Evolutionary conservation across 2,113 vertebrate genomes (phyloP), one percentile per base, ranked within the genome.

Genomic region (Dicerorhinus sumatrensis): DNA sequence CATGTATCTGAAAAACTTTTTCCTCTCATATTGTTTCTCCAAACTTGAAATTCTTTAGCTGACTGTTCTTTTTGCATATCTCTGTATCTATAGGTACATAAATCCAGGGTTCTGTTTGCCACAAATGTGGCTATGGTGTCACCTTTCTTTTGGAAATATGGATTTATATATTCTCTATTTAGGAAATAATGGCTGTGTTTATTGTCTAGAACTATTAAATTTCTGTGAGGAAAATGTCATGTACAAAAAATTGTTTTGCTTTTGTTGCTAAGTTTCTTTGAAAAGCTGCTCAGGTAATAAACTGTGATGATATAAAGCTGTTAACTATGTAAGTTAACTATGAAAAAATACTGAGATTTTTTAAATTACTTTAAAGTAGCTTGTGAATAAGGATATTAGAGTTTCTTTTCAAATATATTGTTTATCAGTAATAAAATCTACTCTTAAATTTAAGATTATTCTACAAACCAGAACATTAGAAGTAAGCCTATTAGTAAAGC

Each of bases 301-400:
- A 17, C 18, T 81, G 4, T 65, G 17, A 18, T 62, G 29, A 29
- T 21, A 65, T 8, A 62, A 56, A n/a, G 76, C 36, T 95, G 8
- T 82, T 89, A 84, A 77, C 46, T n/a, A 16, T 82, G 27, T 63
- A 72, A 96, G 20, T 65, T 86, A n/a, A 81, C 60, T 39, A 18
- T 77, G 51, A n/a, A 62, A 72, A 86, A 79, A 88, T 60, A 31
- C 29, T 39, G 46, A 69, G 63, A 76, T 13, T 48, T 82, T 65
- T 86, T 46, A 5, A 72, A 56, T 91, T 92, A 69, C 23, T 60
- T 80, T 77, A n/a, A 96, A 92, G n/a, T 84, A 70, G 92, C 62
- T 97, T 87, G 62, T 94, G 42, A 80, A 33, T 95, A 97, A 97
- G 36, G 63, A 88, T 83, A 94, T 92, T 96, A 14, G 12, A 67